Evolutionary conservation across 2,888 invertebrate genomes (phyloP).

Genomic region (Lypha dubia): DNA sequence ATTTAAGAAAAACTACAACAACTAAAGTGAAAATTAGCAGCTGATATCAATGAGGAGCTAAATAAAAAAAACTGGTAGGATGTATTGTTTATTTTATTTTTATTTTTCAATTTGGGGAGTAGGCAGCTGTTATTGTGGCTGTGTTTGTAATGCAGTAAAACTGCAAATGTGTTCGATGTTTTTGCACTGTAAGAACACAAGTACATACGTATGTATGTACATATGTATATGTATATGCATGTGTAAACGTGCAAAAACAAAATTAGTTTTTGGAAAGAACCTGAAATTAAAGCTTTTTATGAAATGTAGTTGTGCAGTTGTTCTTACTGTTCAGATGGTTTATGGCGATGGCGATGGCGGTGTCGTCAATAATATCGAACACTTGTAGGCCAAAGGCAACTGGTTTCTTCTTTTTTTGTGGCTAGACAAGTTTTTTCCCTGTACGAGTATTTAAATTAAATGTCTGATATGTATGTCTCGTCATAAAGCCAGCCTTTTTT

Average conservation of each 20-base stretch:
- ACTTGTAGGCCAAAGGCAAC: conserved; percentile 72
- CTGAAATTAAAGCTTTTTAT: conserved; percentile 43
- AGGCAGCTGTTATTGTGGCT: conserved; percentile 48
- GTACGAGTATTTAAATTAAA: too few relatives aligned
- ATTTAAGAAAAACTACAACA: conserved; percentile 22
- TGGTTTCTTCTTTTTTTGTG: conserved; percentile 64
- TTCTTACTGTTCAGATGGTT: conserved; percentile 23
- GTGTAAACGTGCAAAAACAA: neutral
- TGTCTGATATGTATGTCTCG: too few relatives aligned
- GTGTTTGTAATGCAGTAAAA: conserved; percentile 27
- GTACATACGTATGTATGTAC: neutral
- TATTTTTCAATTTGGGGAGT: conserved; percentile 14
- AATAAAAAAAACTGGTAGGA: conserved; percentile 29
- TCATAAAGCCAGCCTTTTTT: neutral
- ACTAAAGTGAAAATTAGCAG: conserved; percentile 58
- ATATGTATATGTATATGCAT: too few relatives aligned
- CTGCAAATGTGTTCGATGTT: conserved; percentile 28
- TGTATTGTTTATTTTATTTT: conserved; percentile 11
- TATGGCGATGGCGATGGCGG: conserved; percentile 3
- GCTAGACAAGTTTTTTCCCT: conserved; percentile 57
- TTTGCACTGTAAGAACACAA: conserved; percentile 14
- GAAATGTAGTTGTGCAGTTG: neutral
- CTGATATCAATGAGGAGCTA: conserved; percentile 61
- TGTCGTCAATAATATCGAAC: too few relatives aligned
- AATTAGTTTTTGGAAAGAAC: conserved; percentile 26